Evolutionary conservation across 2,888 invertebrate genomes (phyloP), one percentile per base, ranked within the genome.

Genomic region (Meghimatium bilineatum): DNA sequence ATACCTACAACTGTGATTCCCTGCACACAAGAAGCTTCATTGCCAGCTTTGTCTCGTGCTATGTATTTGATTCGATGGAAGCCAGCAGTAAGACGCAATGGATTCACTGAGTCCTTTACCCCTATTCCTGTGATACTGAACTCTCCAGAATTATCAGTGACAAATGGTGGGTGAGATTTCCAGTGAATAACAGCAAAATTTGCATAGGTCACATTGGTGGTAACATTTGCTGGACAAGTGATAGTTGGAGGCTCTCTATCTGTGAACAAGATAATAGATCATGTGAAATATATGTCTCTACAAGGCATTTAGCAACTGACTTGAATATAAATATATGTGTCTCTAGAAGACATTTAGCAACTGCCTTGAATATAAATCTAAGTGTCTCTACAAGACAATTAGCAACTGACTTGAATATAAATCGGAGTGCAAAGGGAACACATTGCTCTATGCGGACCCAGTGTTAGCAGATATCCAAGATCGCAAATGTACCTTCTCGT

Each of bases 101-200:
- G 85, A 56, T 69, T 85, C n/a, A 78, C 67, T 20, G 74, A 74
- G 12, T 85, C 83, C 32, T 67, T 63, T 5, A 87, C 88, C 36
- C 84, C 82, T 14, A 85, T 75, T n/a, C 60, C 32, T 10, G 82
- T 82, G 32, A 79, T 34, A 32, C 38, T 66, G 32, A 85, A 83
- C 26, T 83, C 63, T 26, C 86, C 87, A 2, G 90, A 89, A 79
- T 89, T 90, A 75, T 90, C 90, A 0, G 71, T 66, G 29, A 86
- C 80, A 26, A 23, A 23, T 29, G 88, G 88, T 3, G 79, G 76
- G 44, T 85, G 69, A 20, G 71, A 80, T 60, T 88, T 82, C 85
- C 86, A 87, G 82, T 89, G 85, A 26, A 90, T 80, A 14, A 87
- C 80, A 23, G 88, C 86, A 52, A 63, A 86, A 69, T 87, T 87